Evolutionary conservation across 2,888 invertebrate species (phyloP).

Genomic region (Pyrrhia umbra): DNA sequence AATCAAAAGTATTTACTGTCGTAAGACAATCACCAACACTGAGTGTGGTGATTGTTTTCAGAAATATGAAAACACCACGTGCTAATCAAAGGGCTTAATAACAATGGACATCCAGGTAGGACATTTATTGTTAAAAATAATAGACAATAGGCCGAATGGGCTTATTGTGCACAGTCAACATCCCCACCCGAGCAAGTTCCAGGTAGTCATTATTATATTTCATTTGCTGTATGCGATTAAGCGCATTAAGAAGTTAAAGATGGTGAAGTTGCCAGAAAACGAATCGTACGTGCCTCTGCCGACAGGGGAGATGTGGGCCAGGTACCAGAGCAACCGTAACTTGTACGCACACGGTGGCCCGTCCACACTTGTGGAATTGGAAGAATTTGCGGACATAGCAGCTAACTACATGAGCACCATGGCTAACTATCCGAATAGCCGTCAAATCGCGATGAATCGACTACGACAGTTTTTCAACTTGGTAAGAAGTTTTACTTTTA

Average conservation of each 20-base stretch:
- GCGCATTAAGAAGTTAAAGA: constrained; percentile 38
- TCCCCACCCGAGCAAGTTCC: constrained; percentile 24
- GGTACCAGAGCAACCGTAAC: constrained; percentile 10
- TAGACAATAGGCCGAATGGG: constrained; percentile 55
- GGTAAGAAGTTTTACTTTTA: constrained; percentile 47
- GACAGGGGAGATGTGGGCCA: constrained; percentile 16
- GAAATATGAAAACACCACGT: constrained; percentile 51
- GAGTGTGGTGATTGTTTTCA: constrained; percentile 38
- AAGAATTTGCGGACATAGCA: constrained; percentile 56
- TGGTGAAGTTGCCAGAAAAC: constrained; percentile 57
- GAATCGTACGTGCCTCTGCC: constrained; percentile 30
- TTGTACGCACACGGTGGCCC: constrained; percentile 19
- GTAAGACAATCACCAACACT: too few species aligned
- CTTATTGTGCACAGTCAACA: constrained; percentile 12
- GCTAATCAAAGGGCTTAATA: constrained; percentile 32
- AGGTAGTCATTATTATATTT: constrained; percentile 36
- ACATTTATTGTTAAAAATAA: constrained; percentile 48
- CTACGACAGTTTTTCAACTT: constrained; percentile 63
- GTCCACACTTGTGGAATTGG: constrained; percentile 55
- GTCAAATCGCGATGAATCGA: constrained; percentile 62
- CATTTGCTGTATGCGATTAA: constrained; percentile 41
- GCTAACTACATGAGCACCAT: constrained; percentile 42
- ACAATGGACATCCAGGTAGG: constrained; percentile 50
- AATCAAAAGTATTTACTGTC: too few species aligned
- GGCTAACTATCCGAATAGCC: constrained; percentile 23